Conservation (phyloP, 2,113 vertebrate species). For the Chauna torquata region DNA sequence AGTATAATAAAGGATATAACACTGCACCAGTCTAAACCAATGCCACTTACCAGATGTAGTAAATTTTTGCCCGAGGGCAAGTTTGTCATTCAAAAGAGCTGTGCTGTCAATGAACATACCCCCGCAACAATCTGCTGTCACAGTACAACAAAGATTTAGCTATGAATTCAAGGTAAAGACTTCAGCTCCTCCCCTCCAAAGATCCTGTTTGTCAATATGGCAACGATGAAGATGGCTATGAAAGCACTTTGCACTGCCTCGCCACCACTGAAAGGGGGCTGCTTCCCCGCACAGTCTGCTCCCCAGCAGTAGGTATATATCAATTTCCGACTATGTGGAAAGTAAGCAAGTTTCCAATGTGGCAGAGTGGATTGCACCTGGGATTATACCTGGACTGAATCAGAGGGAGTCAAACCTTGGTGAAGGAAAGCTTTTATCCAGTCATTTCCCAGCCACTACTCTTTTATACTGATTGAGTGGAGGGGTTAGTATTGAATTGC, state of each 20-base stretch:
- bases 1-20: not conserved
- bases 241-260: not conserved
- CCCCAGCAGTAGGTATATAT: too few species aligned
- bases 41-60: not conserved
- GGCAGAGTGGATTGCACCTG: not conserved
- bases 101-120: not conserved
- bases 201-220: not conserved
- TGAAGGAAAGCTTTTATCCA: not conserved
- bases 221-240: not conserved
- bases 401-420: not conserved
- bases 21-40: not conserved
- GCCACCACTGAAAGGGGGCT: not conserved
- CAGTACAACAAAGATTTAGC: not conserved
- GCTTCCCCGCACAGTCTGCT: not conserved
- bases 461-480: not conserved
- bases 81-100: not conserved
- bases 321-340: not conserved
- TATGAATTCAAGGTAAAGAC: not conserved
- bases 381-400: not conserved
- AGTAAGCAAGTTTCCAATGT: not conserved
- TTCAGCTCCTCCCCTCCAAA: not conserved
- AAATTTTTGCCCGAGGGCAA: not conserved
- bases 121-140: not conserved
- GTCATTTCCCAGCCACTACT: not conserved
- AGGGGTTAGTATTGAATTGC: not conserved